phyloP scores from a whole-genome alignment of 2,797 vertebrate genomes.

The Erithacus rubecula region DNA sequence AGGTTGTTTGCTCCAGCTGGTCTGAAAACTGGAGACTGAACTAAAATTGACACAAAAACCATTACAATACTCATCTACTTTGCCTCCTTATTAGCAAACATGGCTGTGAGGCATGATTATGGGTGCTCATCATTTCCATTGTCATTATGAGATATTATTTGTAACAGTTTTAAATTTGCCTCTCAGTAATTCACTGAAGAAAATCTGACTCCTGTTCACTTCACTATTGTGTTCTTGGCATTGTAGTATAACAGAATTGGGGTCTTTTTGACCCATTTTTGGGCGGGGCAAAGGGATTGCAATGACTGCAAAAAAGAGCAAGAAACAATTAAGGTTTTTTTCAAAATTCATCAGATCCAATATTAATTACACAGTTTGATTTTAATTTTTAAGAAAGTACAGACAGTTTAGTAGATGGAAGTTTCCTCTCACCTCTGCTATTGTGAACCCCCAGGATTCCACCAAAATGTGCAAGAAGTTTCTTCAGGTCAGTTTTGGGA shows the following conservation, averaged over 20 bases:
- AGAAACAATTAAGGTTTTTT: background rate
- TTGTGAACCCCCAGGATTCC: background rate
- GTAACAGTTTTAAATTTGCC: background rate
- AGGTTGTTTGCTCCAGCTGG: conserved; percentile 5
- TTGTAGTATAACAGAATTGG: background rate
- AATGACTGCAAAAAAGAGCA: background rate
- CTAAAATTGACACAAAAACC: background rate
- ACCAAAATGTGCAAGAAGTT: background rate
- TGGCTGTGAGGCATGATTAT: conserved; percentile 27
- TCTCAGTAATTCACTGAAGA: conserved; percentile 5
- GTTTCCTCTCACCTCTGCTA: background rate
- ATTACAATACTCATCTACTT: background rate
- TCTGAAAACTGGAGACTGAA: background rate
- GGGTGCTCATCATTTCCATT: conserved; percentile 17
- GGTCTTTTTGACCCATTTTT: background rate
- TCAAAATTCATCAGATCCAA: background rate
- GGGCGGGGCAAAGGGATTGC: background rate
- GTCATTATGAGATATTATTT: conserved; percentile 38
- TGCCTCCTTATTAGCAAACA: conserved; percentile 41
- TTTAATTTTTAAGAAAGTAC: background rate
- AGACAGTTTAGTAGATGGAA: background rate
- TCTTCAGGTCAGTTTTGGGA: conserved; percentile 12
- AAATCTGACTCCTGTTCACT: background rate
- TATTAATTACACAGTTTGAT: background rate
- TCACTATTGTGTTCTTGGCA: background rate